These are phyloP conservation scores for Pelobates fuscus DNA, from an alignment of 2,113 vertebrate species.

Conservation along the genomic window DNA sequence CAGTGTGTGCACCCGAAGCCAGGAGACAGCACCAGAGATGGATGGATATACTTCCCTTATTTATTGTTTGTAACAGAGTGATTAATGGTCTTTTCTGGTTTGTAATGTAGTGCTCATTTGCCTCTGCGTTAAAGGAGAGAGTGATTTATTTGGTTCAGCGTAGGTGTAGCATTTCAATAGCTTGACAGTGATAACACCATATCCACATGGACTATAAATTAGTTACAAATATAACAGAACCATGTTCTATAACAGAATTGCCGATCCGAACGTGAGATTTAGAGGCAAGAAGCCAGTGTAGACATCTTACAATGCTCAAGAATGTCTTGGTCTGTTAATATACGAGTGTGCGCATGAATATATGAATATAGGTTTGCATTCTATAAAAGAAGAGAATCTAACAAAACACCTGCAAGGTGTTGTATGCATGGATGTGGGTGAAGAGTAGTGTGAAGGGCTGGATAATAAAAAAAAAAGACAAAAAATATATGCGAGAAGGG, in stretches of 20 bases:
- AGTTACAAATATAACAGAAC: conserved; percentile 7
- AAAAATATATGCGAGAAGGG: too few species aligned
- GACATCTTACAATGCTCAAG: background rate
- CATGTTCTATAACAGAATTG: background rate
- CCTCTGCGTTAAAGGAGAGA: conserved; percentile 46
- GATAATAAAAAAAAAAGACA: too few species aligned
- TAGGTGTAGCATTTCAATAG: conserved; percentile 47
- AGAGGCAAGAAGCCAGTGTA: background rate
- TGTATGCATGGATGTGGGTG: background rate
- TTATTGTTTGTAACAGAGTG: conserved; percentile 40
- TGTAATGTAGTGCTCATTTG: conserved; percentile 40
- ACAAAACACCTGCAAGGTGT: conserved; percentile 10
- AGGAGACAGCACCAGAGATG: conserved; percentile 7
- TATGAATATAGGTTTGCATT: conserved; percentile 7
- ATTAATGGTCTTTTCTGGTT: conserved; percentile 38
- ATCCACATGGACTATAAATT: conserved; percentile 42
- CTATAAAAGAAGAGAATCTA: background rate
- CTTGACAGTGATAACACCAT: conserved; percentile 43
- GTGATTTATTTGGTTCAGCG: conserved; percentile 32
- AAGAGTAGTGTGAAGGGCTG: too few species aligned
- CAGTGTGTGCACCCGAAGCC: background rate
- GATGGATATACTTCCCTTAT: conserved; percentile 35
- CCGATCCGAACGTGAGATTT: conserved; percentile 7
- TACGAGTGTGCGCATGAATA: conserved; percentile 13
- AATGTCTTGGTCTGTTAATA: background rate